Conservation (phyloP, 2,113 vertebrate species). For the Lagenorhynchus albirostris region DNA sequence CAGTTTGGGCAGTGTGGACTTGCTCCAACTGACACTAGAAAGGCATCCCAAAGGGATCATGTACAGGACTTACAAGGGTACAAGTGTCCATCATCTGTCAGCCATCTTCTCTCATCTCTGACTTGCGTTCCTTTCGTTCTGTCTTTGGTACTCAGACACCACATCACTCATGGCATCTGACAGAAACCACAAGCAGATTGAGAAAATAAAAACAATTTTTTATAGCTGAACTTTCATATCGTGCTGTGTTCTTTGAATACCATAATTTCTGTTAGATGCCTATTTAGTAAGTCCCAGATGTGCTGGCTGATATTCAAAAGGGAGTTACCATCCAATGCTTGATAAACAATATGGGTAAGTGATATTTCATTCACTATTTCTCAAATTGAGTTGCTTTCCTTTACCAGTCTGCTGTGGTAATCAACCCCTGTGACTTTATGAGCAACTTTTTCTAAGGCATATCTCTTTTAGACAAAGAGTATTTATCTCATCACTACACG, state of each 20-base stretch:
- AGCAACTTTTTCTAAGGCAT: background rate
- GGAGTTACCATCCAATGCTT: background rate
- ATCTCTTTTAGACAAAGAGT: background rate
- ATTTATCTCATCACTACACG: background rate
- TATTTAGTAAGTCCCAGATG: background rate
- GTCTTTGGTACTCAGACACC: background rate
- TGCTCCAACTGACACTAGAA: background rate
- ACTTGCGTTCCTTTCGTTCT: constrained; percentile 15
- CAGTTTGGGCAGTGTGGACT: background rate
- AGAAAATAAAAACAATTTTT: constrained; percentile 18
- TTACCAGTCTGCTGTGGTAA: background rate
- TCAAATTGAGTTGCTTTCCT: background rate
- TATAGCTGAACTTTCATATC: background rate
- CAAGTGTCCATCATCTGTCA: background rate
- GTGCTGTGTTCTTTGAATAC: background rate
- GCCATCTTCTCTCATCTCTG: background rate
- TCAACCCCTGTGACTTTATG: background rate
- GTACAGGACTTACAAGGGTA: rapidly evolving
- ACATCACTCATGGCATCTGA: background rate
- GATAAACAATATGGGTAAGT: background rate
- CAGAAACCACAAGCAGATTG: background rate
- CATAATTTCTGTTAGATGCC: background rate
- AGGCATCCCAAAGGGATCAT: background rate
- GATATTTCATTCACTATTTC: background rate
- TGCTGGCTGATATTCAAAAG: background rate